Evolutionary conservation across 1,140 invertebrate species (phyloP).

Genomic region (Teleopsis dalmanni): DNA sequence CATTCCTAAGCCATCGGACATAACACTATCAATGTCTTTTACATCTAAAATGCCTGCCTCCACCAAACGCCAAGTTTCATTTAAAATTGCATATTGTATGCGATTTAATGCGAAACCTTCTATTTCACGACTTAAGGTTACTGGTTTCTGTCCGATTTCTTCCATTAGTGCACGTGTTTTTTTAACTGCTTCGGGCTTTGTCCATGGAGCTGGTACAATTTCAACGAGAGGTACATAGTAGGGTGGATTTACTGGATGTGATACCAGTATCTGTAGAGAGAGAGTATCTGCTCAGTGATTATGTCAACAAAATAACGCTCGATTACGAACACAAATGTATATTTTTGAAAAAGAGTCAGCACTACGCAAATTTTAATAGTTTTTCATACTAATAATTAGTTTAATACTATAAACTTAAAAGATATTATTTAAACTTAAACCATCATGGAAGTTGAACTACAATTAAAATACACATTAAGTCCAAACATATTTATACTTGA

Average conservation of each 20-base stretch:
- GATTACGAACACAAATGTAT: too few species aligned
- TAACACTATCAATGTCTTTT: conserved; percentile 86
- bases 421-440: too few species aligned
- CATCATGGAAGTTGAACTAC: too few species aligned
- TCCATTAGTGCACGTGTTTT: conserved; percentile 70
- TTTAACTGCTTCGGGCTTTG: conserved; percentile 48
- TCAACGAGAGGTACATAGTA: conserved; percentile 93
- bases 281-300: too few species aligned
- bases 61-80: conserved; percentile 86
- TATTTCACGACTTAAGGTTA: conserved; percentile 76
- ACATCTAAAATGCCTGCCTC: conserved; percentile 75
- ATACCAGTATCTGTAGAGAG: conserved; percentile 44
- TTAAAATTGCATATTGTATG: conserved; percentile 92
- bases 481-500: too few species aligned
- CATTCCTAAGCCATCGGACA: conserved; percentile 89
- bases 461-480: too few species aligned
- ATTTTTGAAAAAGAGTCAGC: too few species aligned
- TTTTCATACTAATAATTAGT: too few species aligned
- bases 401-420: too few species aligned
- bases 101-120: conserved; percentile 90
- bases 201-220: conserved; percentile 89
- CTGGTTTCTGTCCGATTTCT: conserved; percentile 84
- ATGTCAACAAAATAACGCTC: too few species aligned
- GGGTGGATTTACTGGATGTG: conserved; percentile 94
- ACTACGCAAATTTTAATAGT: too few species aligned